Conservation (phyloP, 2,888 invertebrate species). For the Anodontia alba region DNA sequence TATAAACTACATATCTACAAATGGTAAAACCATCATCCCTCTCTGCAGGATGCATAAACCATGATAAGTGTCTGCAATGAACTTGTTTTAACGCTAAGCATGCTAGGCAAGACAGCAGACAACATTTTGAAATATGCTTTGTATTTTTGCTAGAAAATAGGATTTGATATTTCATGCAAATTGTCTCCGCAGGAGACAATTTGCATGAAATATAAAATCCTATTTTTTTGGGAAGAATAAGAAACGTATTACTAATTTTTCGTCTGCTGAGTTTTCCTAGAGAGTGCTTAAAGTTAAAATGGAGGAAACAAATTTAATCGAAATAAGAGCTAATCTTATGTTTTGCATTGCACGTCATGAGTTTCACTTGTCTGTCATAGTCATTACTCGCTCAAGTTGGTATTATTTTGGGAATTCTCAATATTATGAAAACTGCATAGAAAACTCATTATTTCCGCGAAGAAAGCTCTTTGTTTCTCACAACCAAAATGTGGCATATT, state of each 20-base stretch:
- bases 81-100: not conserved
- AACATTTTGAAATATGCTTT: no score
- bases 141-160: no score
- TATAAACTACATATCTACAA: not conserved
- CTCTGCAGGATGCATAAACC: not conserved
- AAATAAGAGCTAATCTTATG: not conserved
- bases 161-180: no score
- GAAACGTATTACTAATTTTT: no score
- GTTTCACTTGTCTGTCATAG: not conserved
- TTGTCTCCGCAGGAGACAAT: no score
- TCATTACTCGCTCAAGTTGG: slow-evolving; percentile 3
- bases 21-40: not conserved
- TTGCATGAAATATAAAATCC: no score
- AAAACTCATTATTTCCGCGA: not conserved
- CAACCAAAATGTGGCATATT: not conserved
- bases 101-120: no score
- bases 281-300: no score
- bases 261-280: no score
- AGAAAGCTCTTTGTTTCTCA: not conserved
- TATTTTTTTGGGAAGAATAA: no score
- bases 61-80: not conserved
- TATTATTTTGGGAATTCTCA: slow-evolving; percentile 17
- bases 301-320: not conserved
- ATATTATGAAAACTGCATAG: slow-evolving; percentile 13
- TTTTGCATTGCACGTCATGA: not conserved